Evolutionary conservation across 2,113 vertebrate genomes (phyloP), one percentile per base, ranked within the genome.

Genomic region (Carassius gibelio): DNA sequence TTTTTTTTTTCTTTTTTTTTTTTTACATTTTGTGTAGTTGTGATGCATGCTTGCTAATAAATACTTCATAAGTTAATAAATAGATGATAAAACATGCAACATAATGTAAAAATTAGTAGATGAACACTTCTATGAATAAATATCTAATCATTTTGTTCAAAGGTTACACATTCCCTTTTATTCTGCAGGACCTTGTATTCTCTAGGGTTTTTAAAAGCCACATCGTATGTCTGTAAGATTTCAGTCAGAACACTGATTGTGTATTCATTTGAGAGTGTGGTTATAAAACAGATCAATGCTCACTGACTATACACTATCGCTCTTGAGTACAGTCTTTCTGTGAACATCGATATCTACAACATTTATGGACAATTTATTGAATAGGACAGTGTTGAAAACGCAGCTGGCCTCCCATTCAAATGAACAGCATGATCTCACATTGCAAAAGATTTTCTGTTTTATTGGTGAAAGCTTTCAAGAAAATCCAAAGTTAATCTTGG

Each of bases 251-350:
- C 87, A 87, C 50, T 91, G 90, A 94, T 94, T 88, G 66, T 55
- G 81, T 74, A 86, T 93, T 93, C 92, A 94, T 93, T 93, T 87
- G 87, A 84, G 86, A 84, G 90, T 91, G 89, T 88, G 91, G 91
- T 92, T 93, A 93, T 93, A 93, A 94, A 93, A 91, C 90, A 91
- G 84, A 93, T 94, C 92, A 94, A 90, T 57, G 11, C 50, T 19
- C 81, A 94, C 94, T 91, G 94, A 95, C 92, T 91, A 26, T 26
- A 26, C 26, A 26, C 26, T 26, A 72, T 62, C 34, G 84, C 84
- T 91, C 84, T 88, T 83, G 87, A 82, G 84, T 78, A 64, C 59
- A 10, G 89, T 85, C 75, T 85, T 78, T 55, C 77, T 90, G 83
- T 91, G 90, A 94, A 90, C 86, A 89, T 93, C 92, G 15, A 94